Base-by-base conservation (phyloP, 2,797 vertebrate genomes). In the Pseudomugil tenellus region DNA sequence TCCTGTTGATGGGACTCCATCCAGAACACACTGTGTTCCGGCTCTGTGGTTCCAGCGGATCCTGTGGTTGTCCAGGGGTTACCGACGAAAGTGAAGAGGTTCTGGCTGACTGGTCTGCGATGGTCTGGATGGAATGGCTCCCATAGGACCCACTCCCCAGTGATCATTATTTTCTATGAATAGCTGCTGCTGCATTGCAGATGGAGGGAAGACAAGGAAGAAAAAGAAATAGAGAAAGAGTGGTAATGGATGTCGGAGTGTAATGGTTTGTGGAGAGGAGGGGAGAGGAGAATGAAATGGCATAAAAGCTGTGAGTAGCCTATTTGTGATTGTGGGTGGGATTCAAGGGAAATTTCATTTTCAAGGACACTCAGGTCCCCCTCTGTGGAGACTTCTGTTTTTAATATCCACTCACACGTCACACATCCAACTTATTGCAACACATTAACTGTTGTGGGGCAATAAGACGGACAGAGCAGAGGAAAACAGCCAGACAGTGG, bases 171-270 rank as follows among this genome's bases (percentile, higher is more conserved):
- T 77, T 72, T 79, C 84, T 82, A 80, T 85, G 86, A 90, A 86
- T 84, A 85, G 74, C 80, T 89, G 85, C 85, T 91, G 89, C 85
- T 91, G 89, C 87, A 90, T 79, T 90, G 90, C 82, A 89, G 89
- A 91, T 89, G 73, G 67, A 81, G 67, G 65, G 64, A 65, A 56
- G 62, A 72, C 58, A 67, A 41, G 63, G 49, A 57, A 12, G 58
- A 74, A 58, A 76, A 67, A 57, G 66, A 77, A 85, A 81, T 77
- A 81, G 78, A 85, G 84, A 34, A 79, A 57, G 29, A n/a, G 39
- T 61, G 61, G 41, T 58, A 53, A 74, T 68, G 55, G 64, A 43
- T 64, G 69, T 59, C 65, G 56, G 63, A 63, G 58, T 72, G 58
- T 35, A 79, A 69, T 73, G 73, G 59, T 67, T 79, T 76, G 70